Conservation (phyloP, 2,113 vertebrate species). For the Calidris pygmaea region DNA sequence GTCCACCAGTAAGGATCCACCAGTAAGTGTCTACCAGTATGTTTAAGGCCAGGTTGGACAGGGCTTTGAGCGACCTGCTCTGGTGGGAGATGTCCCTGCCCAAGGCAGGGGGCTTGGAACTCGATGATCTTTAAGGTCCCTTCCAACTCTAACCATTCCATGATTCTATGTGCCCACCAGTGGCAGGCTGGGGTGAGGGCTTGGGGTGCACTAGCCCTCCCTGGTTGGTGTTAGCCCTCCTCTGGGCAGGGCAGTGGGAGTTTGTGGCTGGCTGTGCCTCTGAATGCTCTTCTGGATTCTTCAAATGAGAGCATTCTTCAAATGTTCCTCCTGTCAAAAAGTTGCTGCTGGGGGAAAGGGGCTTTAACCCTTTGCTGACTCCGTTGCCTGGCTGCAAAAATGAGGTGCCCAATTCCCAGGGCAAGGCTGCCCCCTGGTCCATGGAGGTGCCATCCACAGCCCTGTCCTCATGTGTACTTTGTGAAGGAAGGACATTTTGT, state of each 20-base stretch:
- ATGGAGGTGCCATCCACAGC: neutral
- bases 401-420: neutral
- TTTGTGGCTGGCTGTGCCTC: neutral
- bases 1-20: neutral
- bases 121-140: no score
- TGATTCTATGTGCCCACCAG: no score
- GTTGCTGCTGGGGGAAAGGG: neutral
- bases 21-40: no score
- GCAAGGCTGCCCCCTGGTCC: rapidly evolving
- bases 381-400: neutral
- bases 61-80: no score
- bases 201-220: no score
- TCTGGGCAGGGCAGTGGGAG: neutral
- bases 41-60: no score
- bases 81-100: no score
- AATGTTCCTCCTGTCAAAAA: neutral
- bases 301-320: no score
- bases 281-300: neutral
- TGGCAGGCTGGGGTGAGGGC: neutral
- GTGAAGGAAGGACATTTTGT: neutral
- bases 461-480: no score
- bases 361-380: neutral
- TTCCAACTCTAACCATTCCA: no score
- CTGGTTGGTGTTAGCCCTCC: neutral
- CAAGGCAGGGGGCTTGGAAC: no score